These are phyloP conservation scores for Chunga burmeisteri DNA, from an alignment of 2,113 vertebrate genomes.

Conservation along the genomic window DNA sequence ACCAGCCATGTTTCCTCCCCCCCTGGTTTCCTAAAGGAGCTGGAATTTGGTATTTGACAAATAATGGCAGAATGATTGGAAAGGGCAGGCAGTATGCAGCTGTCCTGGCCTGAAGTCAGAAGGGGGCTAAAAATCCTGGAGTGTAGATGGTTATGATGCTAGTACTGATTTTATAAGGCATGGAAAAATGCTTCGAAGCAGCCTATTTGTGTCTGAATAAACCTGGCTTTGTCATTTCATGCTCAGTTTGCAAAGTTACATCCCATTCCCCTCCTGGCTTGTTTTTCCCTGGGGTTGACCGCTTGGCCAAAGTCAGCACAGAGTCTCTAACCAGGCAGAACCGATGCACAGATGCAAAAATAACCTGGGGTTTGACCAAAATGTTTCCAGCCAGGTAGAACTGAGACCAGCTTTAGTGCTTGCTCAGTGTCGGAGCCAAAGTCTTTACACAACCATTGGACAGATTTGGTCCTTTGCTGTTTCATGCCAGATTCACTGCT, in stretches of 20 bases:
- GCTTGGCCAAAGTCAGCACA: not conserved
- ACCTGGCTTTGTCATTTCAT: slow-evolving; percentile 27
- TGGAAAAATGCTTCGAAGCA: slow-evolving; percentile 24
- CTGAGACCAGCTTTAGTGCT: not conserved
- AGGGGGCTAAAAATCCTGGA: not conserved
- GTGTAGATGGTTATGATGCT: not conserved
- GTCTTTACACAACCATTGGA: not conserved
- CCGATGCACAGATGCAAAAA: slow-evolving; percentile 3
- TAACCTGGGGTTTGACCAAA: slow-evolving; percentile 22
- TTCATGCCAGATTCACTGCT: not conserved
- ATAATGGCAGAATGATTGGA: not conserved
- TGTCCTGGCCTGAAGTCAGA: not conserved
- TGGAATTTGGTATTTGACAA: slow-evolving; percentile 37
- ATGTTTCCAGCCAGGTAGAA: not conserved
- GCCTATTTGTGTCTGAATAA: slow-evolving; percentile 29
- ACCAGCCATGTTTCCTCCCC: not conserved
- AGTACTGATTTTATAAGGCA: not conserved
- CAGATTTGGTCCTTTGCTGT: not conserved
- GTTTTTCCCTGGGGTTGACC: slow-evolving; percentile 13
- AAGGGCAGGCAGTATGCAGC: not conserved
- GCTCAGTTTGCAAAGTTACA: not conserved
- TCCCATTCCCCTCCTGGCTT: slow-evolving; percentile 40
- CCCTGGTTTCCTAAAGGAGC: not conserved
- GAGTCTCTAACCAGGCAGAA: slow-evolving; percentile 31
- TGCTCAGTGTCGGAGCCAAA: not conserved